Evolutionary conservation across 1,140 invertebrate species (phyloP).

Genomic region (roundworm (Caenorhabditis elegans)): DNA sequence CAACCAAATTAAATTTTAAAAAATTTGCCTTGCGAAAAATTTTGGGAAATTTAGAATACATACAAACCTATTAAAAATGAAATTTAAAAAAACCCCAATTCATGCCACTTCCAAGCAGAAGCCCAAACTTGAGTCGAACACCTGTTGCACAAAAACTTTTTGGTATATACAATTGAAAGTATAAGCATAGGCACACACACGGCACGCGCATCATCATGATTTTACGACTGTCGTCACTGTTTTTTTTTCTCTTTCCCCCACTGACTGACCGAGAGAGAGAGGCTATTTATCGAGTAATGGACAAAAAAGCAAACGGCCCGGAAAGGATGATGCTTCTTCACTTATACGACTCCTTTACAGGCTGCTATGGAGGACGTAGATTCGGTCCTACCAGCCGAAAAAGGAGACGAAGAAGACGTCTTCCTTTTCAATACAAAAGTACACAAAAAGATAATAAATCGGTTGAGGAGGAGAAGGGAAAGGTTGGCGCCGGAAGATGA

Average conservation of each 20-base stretch:
- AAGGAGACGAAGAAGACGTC: background rate
- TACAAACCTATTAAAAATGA: too few relatives aligned
- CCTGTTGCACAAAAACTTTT: constrained; percentile 13
- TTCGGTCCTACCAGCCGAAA: too few relatives aligned
- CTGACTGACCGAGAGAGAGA: background rate
- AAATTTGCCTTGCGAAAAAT: too few relatives aligned
- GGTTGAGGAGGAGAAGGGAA: background rate
- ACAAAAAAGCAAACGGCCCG: constrained; percentile 11
- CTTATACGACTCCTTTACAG: background rate
- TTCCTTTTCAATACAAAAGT: constrained; percentile 16
- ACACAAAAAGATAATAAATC: constrained; percentile 33
- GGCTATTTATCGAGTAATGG: background rate
- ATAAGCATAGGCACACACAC: background rate
- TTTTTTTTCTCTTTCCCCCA: background rate
- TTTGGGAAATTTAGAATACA: too few relatives aligned
- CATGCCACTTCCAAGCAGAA: too few relatives aligned
- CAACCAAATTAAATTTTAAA: too few relatives aligned
- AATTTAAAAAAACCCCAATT: too few relatives aligned
- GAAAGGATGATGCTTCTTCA: constrained; percentile 14
- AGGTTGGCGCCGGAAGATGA: background rate
- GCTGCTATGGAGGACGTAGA: background rate
- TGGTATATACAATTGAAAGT: background rate
- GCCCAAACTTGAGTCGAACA: too few relatives aligned
- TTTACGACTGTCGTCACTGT: background rate
- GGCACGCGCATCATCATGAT: background rate